Percentiles rank a stretch among this genome's conserved stretches.
These are phyloP conservation scores for Drusus annulatus DNA, from an alignment of 1,140 invertebrate genomes.

Conservation along the genomic window DNA sequence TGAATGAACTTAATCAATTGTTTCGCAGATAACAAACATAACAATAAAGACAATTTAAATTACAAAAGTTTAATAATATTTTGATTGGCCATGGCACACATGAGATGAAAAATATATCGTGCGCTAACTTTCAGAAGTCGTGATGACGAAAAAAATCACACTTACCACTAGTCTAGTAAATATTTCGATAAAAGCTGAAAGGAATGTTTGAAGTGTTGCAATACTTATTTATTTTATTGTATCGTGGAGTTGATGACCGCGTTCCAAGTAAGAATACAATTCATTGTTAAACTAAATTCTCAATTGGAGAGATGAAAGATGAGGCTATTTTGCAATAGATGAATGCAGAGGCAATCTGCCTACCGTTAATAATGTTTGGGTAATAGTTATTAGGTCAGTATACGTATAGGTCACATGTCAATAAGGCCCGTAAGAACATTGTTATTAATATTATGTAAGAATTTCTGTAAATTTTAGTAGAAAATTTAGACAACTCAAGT, in stretches of 20 bases:
- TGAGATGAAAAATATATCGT: constrained; percentile 11
- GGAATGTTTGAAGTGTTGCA: constrained; percentile 6
- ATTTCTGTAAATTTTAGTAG: too few species aligned
- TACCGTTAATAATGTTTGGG: too few species aligned
- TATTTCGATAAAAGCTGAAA: not conserved
- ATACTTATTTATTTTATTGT: not conserved
- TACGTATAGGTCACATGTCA: too few species aligned
- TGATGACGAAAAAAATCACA: constrained; percentile 26
- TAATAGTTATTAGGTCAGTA: too few species aligned
- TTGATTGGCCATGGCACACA: constrained; percentile 16
- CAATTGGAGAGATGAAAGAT: too few species aligned
- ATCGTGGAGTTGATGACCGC: constrained; percentile 8
- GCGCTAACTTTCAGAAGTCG: constrained; percentile 1
- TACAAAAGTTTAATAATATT: not conserved
- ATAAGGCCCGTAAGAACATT: too few species aligned
- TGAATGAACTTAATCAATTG: constrained; percentile 15
- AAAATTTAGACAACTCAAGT: too few species aligned
- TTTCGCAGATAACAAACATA: constrained; percentile 10
- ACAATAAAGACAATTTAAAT: not conserved
- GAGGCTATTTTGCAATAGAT: too few species aligned
- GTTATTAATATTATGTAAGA: too few species aligned
- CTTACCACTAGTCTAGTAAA: not conserved
- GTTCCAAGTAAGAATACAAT: not conserved
- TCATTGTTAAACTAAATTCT: too few species aligned
- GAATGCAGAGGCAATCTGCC: too few species aligned